Conservation (phyloP, 2,888 invertebrate species). For the Stratiomys singularior region DNA sequence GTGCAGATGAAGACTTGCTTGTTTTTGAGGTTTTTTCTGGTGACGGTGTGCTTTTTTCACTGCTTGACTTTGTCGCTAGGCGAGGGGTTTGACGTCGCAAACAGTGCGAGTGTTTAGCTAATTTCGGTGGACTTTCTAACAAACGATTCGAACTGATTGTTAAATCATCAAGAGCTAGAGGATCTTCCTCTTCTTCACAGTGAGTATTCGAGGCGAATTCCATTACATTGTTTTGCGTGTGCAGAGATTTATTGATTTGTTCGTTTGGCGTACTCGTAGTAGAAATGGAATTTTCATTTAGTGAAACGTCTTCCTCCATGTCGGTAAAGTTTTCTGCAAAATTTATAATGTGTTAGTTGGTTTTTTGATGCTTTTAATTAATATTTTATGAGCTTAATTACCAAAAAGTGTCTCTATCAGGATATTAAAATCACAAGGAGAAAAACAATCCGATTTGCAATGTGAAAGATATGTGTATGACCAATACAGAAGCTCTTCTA, state of each 20-base stretch:
- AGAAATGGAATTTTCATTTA: constrained; percentile 30
- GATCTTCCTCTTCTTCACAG: constrained; percentile 59
- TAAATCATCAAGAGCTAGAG: constrained; percentile 58
- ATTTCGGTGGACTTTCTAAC: constrained; percentile 47
- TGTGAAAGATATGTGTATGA: too few species aligned
- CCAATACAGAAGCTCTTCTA: too few species aligned
- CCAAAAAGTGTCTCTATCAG: too few species aligned
- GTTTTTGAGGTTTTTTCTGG: constrained; percentile 44
- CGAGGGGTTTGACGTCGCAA: constrained; percentile 75
- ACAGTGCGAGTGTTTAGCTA: constrained; percentile 79
- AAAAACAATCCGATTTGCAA: too few species aligned
- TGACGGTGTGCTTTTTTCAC: constrained; percentile 18
- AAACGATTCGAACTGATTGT: constrained; percentile 35
- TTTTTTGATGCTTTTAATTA: too few species aligned
- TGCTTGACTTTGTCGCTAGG: constrained; percentile 63
- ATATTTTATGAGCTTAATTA: too few species aligned
- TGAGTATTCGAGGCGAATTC: not conserved
- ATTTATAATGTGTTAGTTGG: not conserved
- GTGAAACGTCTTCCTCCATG: constrained; percentile 58
- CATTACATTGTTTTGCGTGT: not conserved
- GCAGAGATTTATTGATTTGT: not conserved
- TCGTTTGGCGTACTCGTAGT: not conserved
- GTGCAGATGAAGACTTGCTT: constrained; percentile 50
- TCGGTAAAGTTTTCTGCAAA: constrained; percentile 36
- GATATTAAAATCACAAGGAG: too few species aligned